Evolutionary conservation across 2,888 invertebrate genomes (phyloP).

Genomic region (Flexamia atlantica): DNA sequence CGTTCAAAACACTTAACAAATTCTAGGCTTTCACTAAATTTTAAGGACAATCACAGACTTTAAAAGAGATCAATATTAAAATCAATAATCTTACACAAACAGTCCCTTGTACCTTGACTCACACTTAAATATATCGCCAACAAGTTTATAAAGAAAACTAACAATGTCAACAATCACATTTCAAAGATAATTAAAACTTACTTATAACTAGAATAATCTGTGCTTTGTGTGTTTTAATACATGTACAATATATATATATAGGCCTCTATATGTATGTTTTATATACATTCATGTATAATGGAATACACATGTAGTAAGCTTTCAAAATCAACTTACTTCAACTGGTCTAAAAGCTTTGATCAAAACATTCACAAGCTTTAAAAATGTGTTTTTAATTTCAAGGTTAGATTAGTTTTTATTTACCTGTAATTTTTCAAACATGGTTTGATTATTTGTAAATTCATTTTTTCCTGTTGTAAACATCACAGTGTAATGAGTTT

Average conservation of each 20-base stretch:
- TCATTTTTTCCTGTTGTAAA: too few species aligned
- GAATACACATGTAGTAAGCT: slow-evolving; percentile 24
- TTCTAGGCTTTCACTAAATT: slow-evolving; percentile 52
- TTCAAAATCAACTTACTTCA: neutral
- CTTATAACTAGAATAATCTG: slow-evolving; percentile 36
- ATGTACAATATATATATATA: slow-evolving; percentile 35
- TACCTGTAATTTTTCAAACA: too few species aligned
- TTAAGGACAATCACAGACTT: slow-evolving; percentile 54
- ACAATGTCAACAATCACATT: slow-evolving; percentile 53
- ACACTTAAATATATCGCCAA: slow-evolving; percentile 21
- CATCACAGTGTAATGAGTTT: too few species aligned
- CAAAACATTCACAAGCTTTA: neutral
- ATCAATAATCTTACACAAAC: slow-evolving; percentile 23
- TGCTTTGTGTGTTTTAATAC: slow-evolving; percentile 43
- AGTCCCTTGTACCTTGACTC: neutral
- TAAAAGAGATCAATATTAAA: slow-evolving; percentile 52
- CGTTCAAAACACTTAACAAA: slow-evolving; percentile 48
- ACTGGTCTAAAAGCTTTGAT: slow-evolving; percentile 5
- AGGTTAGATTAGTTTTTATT: too few species aligned
- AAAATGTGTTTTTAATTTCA: neutral
- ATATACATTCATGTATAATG: slow-evolving; percentile 17
- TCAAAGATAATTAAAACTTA: slow-evolving; percentile 33
- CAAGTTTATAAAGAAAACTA: slow-evolving; percentile 48
- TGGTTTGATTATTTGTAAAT: too few species aligned
- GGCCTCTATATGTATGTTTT: slow-evolving; percentile 42